Evolutionary conservation across 2,113 vertebrate species (phyloP), one percentile per base, ranked within the genome.

Genomic region (Catagonus wagneri): DNA sequence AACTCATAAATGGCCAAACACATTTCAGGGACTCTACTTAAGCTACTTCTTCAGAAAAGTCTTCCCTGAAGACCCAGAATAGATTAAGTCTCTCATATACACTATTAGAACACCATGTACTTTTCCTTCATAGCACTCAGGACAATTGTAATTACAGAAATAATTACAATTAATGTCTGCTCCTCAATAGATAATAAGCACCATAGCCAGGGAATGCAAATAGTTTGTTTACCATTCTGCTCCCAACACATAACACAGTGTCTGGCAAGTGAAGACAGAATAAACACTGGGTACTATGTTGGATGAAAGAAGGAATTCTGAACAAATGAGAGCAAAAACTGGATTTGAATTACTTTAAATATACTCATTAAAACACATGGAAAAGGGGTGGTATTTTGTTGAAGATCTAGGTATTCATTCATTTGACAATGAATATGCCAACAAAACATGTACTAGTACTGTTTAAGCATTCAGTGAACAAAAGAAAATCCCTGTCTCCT

Each of bases 41-140:
- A 69, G 78, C 25, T 83, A 90, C 19, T 78, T 81, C 60, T 52
- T 71, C n/a, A 90, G 60, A 86, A 54, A 23, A 71, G 54, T 34
- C 54, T 93, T 86, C 80, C 25, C 61, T 83, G 23, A 87, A 85
- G 36, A 92, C 15, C 79, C 89, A 94, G 20, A 68, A 76, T 52
- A 34, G 6, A 74, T 56, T 66, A 84, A 84, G 44, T n/a, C n/a
- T 87, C 19, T 58, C 68, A 90, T 34, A 75, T 32, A 50, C 20
- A 83, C 44, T 71, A 12, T 74, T 60, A 84, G 0, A 72, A 34
- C 6, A 85, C 39, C 27, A 61, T n/a, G 23, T 74, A 44, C 61
- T 78, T 66, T 60, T 65, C 54, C 61, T 79, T 86, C 79, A 81
- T 3, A 87, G 34, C 54, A 72, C 8, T 83, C 56, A 90, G 11